phyloP scores from a whole-genome alignment of 1,140 invertebrate species.

The Drosophila sproati region DNA sequence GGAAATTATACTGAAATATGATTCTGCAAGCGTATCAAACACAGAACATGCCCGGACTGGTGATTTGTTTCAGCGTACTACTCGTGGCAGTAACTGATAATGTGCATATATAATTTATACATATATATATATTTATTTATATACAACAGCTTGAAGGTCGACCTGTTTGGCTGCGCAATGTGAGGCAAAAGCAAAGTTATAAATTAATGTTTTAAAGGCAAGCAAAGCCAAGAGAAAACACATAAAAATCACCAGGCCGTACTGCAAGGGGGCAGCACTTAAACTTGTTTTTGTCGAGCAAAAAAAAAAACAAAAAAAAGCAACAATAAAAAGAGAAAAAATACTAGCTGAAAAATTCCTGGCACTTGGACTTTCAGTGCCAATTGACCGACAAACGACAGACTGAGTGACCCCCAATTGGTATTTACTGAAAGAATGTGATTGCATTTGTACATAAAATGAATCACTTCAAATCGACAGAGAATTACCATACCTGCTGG shows the following conservation, averaged over 20 bases:
- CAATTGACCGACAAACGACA: conserved; percentile 29
- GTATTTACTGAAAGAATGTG: conserved; percentile 63
- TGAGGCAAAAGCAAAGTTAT: conserved; percentile 60
- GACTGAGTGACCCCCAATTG: conserved; percentile 63
- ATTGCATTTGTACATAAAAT: conserved; percentile 35
- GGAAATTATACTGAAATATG: too few species aligned
- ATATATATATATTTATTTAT: conserved; percentile 21
- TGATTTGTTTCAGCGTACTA: not conserved
- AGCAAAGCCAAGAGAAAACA: conserved; percentile 52
- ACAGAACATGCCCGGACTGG: not conserved
- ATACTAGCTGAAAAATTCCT: conserved; percentile 54
- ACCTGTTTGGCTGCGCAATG: conserved; percentile 60
- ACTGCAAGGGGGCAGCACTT: conserved; percentile 36
- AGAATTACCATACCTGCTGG: conserved; percentile 5
- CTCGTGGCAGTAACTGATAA: conserved; percentile 44
- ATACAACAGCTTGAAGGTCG: conserved; percentile 58
- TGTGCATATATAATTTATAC: conserved; percentile 6
- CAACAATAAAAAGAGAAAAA: conserved; percentile 23
- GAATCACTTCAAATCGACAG: conserved; percentile 10
- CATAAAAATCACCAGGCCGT: conserved; percentile 18
- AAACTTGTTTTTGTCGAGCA: conserved; percentile 55
- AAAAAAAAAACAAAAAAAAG: conserved; percentile 22
- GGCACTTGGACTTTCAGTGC: conserved; percentile 31
- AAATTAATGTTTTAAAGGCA: conserved; percentile 64
- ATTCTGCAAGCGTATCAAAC: not conserved